Conservation (phyloP, 2,797 vertebrate genomes). For the Sebastiscus albofasciatus region DNA sequence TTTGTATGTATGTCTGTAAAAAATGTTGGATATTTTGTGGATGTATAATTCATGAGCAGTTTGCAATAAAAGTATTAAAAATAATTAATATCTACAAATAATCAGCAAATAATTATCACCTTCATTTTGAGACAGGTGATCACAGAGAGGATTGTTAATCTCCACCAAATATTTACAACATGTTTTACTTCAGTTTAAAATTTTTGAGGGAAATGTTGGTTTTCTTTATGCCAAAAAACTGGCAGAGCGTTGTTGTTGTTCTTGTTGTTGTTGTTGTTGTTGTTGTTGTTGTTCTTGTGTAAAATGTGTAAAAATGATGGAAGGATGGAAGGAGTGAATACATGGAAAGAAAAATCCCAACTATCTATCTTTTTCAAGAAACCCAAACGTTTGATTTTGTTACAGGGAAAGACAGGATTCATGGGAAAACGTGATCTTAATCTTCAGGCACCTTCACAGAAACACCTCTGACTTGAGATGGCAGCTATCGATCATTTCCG, state of each 20-base stretch:
- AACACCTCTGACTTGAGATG: neutral
- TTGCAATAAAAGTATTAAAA: no score
- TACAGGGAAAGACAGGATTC: neutral
- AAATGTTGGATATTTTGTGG: fast-evolving
- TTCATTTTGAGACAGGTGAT: no score
- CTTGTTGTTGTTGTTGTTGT: no score
- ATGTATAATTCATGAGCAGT: no score
- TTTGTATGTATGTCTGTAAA: no score
- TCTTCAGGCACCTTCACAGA: neutral
- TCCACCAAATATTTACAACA: neutral
- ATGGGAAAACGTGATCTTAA: neutral
- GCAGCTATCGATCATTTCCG: neutral
- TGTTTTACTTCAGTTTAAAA: neutral
- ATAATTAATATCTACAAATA: neutral
- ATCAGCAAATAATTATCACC: no score
- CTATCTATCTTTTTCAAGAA: no score
- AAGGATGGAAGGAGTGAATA: no score
- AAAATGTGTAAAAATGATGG: fast-evolving
- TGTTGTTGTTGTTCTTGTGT: neutral
- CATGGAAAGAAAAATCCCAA: no score
- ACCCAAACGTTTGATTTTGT: neutral
- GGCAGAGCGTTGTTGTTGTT: neutral
- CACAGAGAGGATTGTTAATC: no score
- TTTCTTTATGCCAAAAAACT: neutral
- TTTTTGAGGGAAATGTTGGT: neutral